A percentile compares a stretch with the other conserved stretches of the same genome.
Evolutionary conservation across 1,140 invertebrate genomes (phyloP).

Genomic region (Drosophila suzukii): DNA sequence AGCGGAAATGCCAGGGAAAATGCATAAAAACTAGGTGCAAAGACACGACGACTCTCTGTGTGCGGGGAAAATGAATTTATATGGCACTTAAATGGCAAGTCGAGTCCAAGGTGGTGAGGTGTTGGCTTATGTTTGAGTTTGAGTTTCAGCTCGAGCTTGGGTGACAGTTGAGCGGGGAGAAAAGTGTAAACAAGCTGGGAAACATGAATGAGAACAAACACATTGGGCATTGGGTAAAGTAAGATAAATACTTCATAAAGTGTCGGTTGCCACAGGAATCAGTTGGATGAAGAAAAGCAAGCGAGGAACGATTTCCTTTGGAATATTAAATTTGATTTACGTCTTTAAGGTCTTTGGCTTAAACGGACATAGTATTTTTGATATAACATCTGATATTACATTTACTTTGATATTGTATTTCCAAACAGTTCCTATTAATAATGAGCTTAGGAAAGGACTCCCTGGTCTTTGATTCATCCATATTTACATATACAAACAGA

Average conservation of each 20-base stretch:
- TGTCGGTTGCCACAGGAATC: slow-evolving; percentile 16
- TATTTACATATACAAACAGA: too few relatives aligned
- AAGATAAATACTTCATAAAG: slow-evolving; percentile 48
- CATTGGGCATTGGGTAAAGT: slow-evolving; percentile 45
- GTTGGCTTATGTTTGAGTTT: neutral
- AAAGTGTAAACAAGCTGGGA: slow-evolving; percentile 43
- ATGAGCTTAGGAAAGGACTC: too few relatives aligned
- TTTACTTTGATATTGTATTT: too few relatives aligned
- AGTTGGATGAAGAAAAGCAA: neutral
- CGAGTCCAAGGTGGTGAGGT: slow-evolving; percentile 15
- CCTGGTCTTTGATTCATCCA: too few relatives aligned
- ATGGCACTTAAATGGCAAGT: slow-evolving; percentile 57
- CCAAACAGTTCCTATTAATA: too few relatives aligned
- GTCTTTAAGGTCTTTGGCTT: neutral
- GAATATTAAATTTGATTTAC: neutral
- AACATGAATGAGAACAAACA: slow-evolving; percentile 48
- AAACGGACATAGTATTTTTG: too few relatives aligned
- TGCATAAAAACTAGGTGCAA: slow-evolving; percentile 69
- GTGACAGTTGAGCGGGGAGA: slow-evolving; percentile 16
- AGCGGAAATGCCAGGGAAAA: slow-evolving; percentile 44
- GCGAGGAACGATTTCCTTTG: neutral
- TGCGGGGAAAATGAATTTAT: slow-evolving; percentile 53
- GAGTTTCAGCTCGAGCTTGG: neutral
- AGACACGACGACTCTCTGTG: slow-evolving; percentile 12
- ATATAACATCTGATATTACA: too few relatives aligned